Evolutionary conservation across 1,140 invertebrate species (phyloP), one percentile per base, ranked within the genome.

Genomic region (Drosophila santomea): DNA sequence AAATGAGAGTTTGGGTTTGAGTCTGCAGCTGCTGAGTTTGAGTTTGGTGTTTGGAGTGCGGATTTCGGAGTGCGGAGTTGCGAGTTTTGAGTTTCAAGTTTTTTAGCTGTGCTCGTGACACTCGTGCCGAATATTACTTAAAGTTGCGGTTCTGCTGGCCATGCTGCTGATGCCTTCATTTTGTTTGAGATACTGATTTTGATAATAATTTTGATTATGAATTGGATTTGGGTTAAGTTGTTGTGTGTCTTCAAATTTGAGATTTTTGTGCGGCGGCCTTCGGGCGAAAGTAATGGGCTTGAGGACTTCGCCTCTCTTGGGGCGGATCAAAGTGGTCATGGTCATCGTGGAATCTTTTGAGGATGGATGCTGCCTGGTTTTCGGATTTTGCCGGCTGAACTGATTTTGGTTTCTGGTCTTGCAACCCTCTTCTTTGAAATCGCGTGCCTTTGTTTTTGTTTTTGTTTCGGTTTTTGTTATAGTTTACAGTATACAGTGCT

Each of bases 361-460:
- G 47, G 69, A 36, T 79, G 39, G 56, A 43, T 60, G 28, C 51
- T 44, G 59, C 57, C 57, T 78, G 66, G 78, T 28, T 45, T 39
- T 5, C 62, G 67, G 39, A 45, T 71, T 77, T 78, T 74, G 57
- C 51, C 44, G 60, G 71, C 69, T 84, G 57, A 79, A 79, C 58
- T 86, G 78, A 25, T 78, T 74, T 59, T 73, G 39, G 38, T 71
- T 48, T 41, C 36, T 73, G 32, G 48, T 69, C 73, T 76, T 73
- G 80, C 82, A 89, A 83, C 83, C 84, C 83, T 79, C 80, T 80
- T 89, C 68, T 39, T 66, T 71, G 71, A 71, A 79, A 80, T 82
- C 77, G 75, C 69, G 74, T 78, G 74, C 77, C 39, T 72, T 78
- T 59, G 62, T 73, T 72, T 56, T 63, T 69, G 50, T 66, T 59